Evolutionary conservation across 2,113 vertebrate genomes (phyloP), one percentile per base, ranked within the genome.

Genomic region (Gallinago media): DNA sequence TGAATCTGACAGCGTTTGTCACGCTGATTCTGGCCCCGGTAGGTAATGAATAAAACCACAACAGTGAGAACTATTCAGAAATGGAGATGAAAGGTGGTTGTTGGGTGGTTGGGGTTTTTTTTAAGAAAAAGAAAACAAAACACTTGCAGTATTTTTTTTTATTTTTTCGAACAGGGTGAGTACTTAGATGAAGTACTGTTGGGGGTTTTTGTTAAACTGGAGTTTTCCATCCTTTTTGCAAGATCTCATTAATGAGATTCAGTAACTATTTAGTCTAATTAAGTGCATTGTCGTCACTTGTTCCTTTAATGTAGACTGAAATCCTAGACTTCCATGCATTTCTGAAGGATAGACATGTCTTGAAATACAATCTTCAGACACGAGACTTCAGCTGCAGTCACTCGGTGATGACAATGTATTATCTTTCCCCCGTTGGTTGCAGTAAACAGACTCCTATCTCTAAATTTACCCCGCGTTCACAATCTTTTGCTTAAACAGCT

Each of bases 401-500:
- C 47, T 76, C 8, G 1, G 42, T 82, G 67, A 88, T 93, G 75
- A 46, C 49, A 36, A 38, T 11, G 5, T 78, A 31, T 95, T 89
- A 74, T 38, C 61, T 91, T 93, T 67, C n/a, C 55, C 71, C 55
- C 31, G 36, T 77, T 92, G 58, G 71, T 89, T 75, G 46, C 89
- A 22, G 72, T 86, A 92, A 94, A 93, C 46, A 90, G 82, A 50
- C 65, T 75, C 88, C 82, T 82, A 14, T 92, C 92, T 91, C 85
- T 79, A 18, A 82, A 85, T 94, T 79, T 89, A 78, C 58, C 59
- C 66, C 12, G 0, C 59, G 21, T 71, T 88, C 71, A 71, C 85
- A 75, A 25, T 70, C 65, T 87, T 78, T 58, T 89, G 23, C 85
- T 83, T 85, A 86, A 96, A 94, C 76, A 92, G 91, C 90, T 94